Conservation (phyloP, 2,888 invertebrate genomes). For the Sinopyrophorus schimmeli region DNA sequence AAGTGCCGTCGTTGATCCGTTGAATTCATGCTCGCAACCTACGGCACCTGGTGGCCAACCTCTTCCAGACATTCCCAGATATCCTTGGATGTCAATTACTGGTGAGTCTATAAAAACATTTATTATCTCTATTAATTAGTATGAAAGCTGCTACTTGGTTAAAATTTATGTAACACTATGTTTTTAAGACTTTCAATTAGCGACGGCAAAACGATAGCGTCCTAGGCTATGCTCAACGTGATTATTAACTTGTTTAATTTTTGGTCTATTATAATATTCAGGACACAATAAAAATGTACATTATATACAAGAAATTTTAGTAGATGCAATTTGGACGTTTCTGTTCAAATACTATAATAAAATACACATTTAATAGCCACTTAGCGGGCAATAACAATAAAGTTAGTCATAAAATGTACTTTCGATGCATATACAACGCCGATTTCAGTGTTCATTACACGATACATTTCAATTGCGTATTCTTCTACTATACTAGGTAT, state of each 20-base stretch:
- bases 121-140: no score
- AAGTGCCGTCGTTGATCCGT: constrained; percentile 79
- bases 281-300: constrained; percentile 19
- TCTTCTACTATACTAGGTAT: not conserved
- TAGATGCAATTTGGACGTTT: constrained; percentile 28
- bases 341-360: constrained; percentile 49
- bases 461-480: constrained; percentile 26
- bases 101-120: no score
- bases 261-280: constrained; percentile 15
- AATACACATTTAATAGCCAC: constrained; percentile 52
- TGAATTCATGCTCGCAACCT: constrained; percentile 75
- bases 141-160: no score
- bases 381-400: constrained; percentile 54
- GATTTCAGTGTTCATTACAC: constrained; percentile 28
- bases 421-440: constrained; percentile 37
- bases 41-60: constrained; percentile 77
- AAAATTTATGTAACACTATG: not conserved
- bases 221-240: not conserved
- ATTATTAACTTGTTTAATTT: constrained; percentile 16
- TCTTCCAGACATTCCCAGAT: constrained; percentile 89
- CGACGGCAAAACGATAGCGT: constrained; percentile 1
- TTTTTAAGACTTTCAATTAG: not conserved
- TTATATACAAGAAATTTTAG: constrained; percentile 22
- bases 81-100: constrained; percentile 97
- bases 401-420: constrained; percentile 49